phyloP scores from a whole-genome alignment of 2,797 vertebrate species.

The Neosalanx taihuensis region DNA sequence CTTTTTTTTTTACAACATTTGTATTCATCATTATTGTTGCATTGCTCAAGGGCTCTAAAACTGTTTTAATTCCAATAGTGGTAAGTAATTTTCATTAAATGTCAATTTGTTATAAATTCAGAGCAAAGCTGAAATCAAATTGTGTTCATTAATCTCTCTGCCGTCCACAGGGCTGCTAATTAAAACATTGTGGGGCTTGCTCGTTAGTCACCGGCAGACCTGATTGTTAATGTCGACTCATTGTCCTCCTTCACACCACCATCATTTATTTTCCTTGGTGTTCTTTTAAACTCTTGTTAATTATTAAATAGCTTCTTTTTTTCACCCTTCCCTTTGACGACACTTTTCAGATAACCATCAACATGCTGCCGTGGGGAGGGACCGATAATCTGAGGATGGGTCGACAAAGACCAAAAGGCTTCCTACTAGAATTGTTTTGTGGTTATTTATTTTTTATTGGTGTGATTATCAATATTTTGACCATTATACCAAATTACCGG shows the following conservation, averaged over 20 bases:
- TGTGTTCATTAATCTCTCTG: conserved; percentile 83
- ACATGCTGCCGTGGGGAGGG: conserved; percentile 33
- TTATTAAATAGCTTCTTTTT: conserved; percentile 75
- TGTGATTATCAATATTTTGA: neutral
- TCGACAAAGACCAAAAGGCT: too few relatives aligned
- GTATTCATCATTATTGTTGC: conserved; percentile 63
- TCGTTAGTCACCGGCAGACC: conserved; percentile 82
- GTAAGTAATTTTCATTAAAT: conserved; percentile 86
- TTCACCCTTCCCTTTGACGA: conserved; percentile 49
- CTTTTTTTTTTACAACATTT: conserved; percentile 64
- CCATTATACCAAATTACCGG: neutral
- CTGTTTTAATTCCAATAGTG: conserved; percentile 74
- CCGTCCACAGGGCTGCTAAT: conserved; percentile 80
- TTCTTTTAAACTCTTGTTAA: conserved; percentile 81
- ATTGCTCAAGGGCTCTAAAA: conserved; percentile 58
- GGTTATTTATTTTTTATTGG: neutral
- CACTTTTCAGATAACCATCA: conserved; percentile 70
- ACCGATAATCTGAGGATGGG: conserved; percentile 1
- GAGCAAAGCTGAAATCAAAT: conserved; percentile 82
- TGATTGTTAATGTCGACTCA: conserved; percentile 84
- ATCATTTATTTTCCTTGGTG: conserved; percentile 83
- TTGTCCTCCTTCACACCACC: conserved; percentile 74
- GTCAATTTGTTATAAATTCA: conserved; percentile 86
- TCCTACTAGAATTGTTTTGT: too few relatives aligned
- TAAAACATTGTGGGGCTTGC: conserved; percentile 79